phyloP scores from a whole-genome alignment of 1,140 invertebrate species.

The Pseudomyrmex cubaensis region DNA sequence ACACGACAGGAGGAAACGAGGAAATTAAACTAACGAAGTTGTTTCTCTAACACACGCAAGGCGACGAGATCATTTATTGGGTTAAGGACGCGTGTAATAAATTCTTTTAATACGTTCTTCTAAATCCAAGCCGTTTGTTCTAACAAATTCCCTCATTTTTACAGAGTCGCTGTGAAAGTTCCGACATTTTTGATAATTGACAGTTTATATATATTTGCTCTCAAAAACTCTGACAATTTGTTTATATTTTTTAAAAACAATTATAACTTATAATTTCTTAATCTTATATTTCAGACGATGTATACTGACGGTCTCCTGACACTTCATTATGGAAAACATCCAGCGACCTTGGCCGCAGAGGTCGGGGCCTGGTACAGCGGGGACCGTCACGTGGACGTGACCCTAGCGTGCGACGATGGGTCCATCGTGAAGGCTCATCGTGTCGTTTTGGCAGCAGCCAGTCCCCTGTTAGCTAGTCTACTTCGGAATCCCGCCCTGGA shows the following conservation, averaged over 20 bases:
- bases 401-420: slow-evolving; percentile 92
- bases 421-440: slow-evolving; percentile 91
- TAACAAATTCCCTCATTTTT: too few relatives aligned
- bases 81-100: slow-evolving; percentile 65
- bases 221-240: background rate
- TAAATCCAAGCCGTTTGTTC: background rate
- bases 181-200: background rate
- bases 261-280: slow-evolving; percentile 15
- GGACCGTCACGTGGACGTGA: slow-evolving; percentile 92
- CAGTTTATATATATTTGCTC: too few relatives aligned
- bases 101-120: slow-evolving; percentile 32
- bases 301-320: slow-evolving; percentile 89
- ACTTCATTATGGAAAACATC: slow-evolving; percentile 95
- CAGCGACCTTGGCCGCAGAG: slow-evolving; percentile 94
- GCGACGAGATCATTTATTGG: slow-evolving; percentile 58
- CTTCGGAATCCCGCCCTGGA: slow-evolving; percentile 88
- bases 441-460: slow-evolving; percentile 92
- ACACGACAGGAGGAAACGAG: slow-evolving; percentile 68
- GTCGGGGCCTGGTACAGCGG: slow-evolving; percentile 93
- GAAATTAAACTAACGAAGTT: slow-evolving; percentile 73
- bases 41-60: slow-evolving; percentile 57
- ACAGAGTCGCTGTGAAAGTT: too few relatives aligned
- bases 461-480: slow-evolving; percentile 93
- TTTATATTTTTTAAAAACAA: background rate
- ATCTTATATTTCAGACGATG: slow-evolving; percentile 84